Conservation (phyloP, 2,113 vertebrate species). For the Campylomormyrus tamandua region DNA sequence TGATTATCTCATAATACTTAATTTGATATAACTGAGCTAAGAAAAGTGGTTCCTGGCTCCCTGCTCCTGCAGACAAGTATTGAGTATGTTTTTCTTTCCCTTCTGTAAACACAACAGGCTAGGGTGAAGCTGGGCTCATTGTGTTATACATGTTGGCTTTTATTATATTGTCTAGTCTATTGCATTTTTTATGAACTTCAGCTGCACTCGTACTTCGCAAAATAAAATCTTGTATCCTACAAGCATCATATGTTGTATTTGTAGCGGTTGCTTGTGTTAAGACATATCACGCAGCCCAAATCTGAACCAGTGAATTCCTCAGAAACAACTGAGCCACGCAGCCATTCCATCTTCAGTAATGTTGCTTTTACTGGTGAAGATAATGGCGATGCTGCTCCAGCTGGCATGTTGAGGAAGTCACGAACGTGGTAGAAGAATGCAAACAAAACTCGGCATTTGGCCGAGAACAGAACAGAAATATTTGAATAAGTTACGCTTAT, state of each 20-base stretch:
- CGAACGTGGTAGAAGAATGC: constrained; percentile 18
- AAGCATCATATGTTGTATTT: not conserved
- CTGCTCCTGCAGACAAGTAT: not conserved
- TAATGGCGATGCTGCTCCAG: not conserved
- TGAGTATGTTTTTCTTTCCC: not conserved
- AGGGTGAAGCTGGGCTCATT: not conserved
- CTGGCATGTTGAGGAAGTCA: constrained; percentile 23
- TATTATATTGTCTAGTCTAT: not conserved
- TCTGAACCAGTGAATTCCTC: not conserved
- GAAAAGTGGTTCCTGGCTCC: not conserved
- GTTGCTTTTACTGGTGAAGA: not conserved
- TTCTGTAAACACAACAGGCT: not conserved
- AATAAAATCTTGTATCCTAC: not conserved
- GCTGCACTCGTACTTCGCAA: not conserved
- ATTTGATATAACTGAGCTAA: not conserved
- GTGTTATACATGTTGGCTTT: not conserved
- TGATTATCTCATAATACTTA: not conserved
- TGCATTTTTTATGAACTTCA: not conserved
- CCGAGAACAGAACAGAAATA: constrained; percentile 41
- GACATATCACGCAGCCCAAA: not conserved
- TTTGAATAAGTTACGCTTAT: not conserved
- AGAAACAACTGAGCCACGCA: not conserved
- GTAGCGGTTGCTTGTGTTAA: not conserved
- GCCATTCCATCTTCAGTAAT: not conserved
- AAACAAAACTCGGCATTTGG: constrained; percentile 17